Conservation (phyloP, 2,797 vertebrate species). For the Sebastes itinus region DNA sequence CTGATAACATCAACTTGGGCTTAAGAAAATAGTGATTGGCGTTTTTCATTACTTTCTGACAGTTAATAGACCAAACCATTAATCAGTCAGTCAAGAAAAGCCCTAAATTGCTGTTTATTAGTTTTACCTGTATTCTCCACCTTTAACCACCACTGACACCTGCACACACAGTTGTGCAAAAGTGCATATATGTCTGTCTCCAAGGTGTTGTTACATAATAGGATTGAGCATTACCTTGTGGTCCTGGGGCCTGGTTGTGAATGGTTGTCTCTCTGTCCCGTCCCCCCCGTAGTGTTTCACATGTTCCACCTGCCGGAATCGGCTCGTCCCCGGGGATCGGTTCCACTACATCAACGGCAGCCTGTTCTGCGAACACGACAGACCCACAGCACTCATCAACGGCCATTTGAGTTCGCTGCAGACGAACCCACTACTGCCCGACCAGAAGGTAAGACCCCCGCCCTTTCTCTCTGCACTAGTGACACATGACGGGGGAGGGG, state of each 20-base stretch:
- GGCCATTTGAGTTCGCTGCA: conserved; percentile 99
- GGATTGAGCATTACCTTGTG: not conserved
- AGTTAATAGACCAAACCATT: not conserved
- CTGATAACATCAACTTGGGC: not conserved
- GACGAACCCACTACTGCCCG: conserved; percentile 98
- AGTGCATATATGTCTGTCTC: not conserved
- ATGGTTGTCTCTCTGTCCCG: not conserved
- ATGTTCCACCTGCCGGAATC: conserved; percentile 99
- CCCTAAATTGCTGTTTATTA: not conserved
- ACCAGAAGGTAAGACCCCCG: conserved; percentile 93
- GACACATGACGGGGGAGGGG: not conserved
- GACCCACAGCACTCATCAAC: conserved; percentile 99
- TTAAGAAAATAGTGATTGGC: not conserved
- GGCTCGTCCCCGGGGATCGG: conserved; percentile 97
- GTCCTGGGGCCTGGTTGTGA: conserved; percentile 16
- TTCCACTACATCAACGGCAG: conserved; percentile 99
- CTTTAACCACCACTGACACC: not conserved
- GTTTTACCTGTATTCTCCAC: not conserved
- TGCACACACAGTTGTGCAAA: not conserved
- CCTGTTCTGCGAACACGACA: conserved; percentile 99
- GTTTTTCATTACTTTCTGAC: not conserved
- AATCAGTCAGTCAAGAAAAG: not conserved
- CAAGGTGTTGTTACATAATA: conserved; percentile 10
- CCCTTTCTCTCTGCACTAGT: not conserved
- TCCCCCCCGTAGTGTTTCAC: conserved; percentile 91